Percentiles rank a stretch among this genome's conserved stretches.
Evolutionary conservation across 2,113 vertebrate genomes (phyloP).

Genomic region (Zosterops lateralis): DNA sequence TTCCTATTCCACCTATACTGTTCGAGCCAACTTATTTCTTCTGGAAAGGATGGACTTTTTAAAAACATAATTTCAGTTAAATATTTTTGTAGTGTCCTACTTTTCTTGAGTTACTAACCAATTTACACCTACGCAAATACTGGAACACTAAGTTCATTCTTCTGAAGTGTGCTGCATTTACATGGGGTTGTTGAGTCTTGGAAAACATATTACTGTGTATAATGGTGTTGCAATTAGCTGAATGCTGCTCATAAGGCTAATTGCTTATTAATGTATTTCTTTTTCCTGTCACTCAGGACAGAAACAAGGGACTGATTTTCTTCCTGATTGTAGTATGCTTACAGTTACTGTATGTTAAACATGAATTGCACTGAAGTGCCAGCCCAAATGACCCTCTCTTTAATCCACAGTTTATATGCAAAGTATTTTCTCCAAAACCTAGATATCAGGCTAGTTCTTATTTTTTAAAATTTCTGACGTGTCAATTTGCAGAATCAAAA

Average conservation of each 20-base stretch:
- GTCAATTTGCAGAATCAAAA: neutral
- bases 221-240: neutral
- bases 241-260: neutral
- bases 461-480: neutral
- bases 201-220: neutral
- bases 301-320: neutral
- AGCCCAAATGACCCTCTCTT: neutral
- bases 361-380: fast-evolving
- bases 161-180: neutral
- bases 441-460: neutral
- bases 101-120: neutral
- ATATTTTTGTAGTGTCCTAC: neutral
- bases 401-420: neutral
- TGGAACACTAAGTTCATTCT: neutral
- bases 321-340: neutral
- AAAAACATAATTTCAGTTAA: neutral
- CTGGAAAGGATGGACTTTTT: neutral
- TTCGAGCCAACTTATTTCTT: neutral
- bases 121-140: neutral
- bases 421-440: neutral
- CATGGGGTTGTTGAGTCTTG: neutral
- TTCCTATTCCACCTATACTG: neutral
- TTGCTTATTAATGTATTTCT: neutral
- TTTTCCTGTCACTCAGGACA: neutral
- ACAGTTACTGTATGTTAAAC: neutral